Percentiles rank a stretch among this genome's conserved stretches.
phyloP scores from a whole-genome alignment of 2,797 vertebrate genomes.

The Taeniopygia guttata region DNA sequence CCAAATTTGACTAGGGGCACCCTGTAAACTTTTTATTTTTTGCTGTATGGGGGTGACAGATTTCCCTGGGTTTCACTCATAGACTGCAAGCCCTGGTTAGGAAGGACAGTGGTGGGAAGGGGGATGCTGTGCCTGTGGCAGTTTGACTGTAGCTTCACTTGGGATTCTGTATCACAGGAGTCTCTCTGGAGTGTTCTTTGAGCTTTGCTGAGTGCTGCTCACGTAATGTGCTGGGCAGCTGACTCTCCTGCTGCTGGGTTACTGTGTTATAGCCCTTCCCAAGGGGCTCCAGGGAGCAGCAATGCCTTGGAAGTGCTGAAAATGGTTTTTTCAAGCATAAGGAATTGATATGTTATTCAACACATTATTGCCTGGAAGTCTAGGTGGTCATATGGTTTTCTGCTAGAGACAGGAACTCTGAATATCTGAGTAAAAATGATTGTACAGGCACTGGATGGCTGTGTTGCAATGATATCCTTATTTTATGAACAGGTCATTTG shows the following conservation, averaged over 20 bases:
- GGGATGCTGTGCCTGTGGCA: neutral
- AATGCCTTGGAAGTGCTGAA: neutral
- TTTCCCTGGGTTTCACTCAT: neutral
- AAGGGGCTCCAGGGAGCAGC: neutral
- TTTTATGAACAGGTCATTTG: slow-evolving; percentile 87
- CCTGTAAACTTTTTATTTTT: neutral
- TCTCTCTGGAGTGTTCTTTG: neutral
- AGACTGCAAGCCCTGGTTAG: neutral
- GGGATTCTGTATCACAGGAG: neutral
- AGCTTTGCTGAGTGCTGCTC: neutral
- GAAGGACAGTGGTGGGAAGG: neutral
- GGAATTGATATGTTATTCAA: neutral
- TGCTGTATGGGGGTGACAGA: neutral
- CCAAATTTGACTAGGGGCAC: neutral
- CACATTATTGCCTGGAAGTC: neutral
- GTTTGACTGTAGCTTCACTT: neutral
- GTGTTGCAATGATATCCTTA: neutral
- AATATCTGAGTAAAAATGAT: neutral
- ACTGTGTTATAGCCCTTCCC: neutral
- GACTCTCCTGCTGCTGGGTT: neutral
- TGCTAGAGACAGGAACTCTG: neutral
- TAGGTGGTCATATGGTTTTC: neutral
- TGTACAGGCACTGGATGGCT: neutral
- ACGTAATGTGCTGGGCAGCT: neutral
- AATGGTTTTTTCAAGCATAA: neutral